phyloP scores from a whole-genome alignment of 2,113 vertebrate species.

The Mystacornis crossleyi region DNA sequence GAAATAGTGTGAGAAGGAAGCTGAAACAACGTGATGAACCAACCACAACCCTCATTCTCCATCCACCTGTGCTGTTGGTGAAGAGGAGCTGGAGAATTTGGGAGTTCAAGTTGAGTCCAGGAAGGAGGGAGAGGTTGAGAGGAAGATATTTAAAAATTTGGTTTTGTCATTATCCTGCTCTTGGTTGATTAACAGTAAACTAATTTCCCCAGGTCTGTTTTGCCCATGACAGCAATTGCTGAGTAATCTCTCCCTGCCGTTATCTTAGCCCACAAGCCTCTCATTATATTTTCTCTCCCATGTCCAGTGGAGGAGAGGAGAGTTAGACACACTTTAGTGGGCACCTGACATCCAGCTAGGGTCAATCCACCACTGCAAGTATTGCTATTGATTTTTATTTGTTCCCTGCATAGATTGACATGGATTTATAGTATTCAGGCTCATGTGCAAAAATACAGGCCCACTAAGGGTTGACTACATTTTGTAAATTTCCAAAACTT shows the following conservation, averaged over 20 bases:
- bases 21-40: neutral
- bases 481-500: neutral
- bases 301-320: neutral
- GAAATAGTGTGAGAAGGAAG: neutral
- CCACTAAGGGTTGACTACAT: neutral
- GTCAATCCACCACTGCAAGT: neutral
- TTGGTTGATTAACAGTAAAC: neutral
- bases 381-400: neutral
- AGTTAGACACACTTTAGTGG: neutral
- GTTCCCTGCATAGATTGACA: neutral
- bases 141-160: neutral
- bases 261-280: neutral
- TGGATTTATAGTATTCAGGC: neutral
- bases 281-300: neutral
- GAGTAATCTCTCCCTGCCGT: neutral
- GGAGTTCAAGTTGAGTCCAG: rapidly evolving
- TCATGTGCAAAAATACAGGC: neutral
- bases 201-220: neutral
- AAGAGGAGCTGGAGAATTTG: rapidly evolving
- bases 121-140: neutral
- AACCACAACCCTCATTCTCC: rapidly evolving
- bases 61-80: rapidly evolving
- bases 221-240: neutral
- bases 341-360: neutral
- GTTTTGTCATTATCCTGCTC: rapidly evolving